Base-by-base conservation (phyloP, 2,113 vertebrate genomes). In the Vulpes ferrilata region DNA sequence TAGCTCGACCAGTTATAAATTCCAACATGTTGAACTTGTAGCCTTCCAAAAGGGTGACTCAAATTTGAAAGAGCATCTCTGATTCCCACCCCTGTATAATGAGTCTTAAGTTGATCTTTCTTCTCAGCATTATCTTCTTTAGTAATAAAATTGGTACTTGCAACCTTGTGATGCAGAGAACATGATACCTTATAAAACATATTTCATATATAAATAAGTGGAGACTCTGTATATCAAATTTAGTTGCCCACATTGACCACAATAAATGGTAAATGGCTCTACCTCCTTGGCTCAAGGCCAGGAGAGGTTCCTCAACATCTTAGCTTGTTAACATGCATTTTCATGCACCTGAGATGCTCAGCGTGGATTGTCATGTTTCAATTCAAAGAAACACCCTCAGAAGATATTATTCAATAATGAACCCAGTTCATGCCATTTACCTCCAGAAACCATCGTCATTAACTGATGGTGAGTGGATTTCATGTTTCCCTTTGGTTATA, bases 371-470 rank as follows among this genome's bases (percentile, higher is more conserved):
- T 96, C 93, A 53, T 97, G 97, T 97, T 98, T 98, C 88, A 97
- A 97, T 98, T 98, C 96, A 98, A 95, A 97, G 96, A 97, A 97
- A 98, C 76, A 95, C 80, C 96, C 96, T 67, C 73, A 94, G 95
- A 93, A 97, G 69, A 65, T 87, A 98, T 79, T 62, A 82, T 95
- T 98, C 95, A 96, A 88, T 98, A 97, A 95, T 93, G 71, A 97
- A 95, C 87, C n/a, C 48, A 86, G 78, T 97, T 96, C 86, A 35
- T 98, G 89, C 95, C 88, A 94, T 93, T 97, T 98, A 97, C 96
- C 96, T 96, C 95, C 94, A 97, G 97, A 98, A 98, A 60, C 93
- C 97, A 97, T 97, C 98, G 99, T 98, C 98, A 98, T 98, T 98
- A 98, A 95, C 78, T 86, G 30, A 90, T 89, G 69, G 73, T 93